Percentiles rank a stretch among this genome's conserved stretches.
phyloP scores from a whole-genome alignment of 2,113 vertebrate species.

The Hoplias malabaricus region DNA sequence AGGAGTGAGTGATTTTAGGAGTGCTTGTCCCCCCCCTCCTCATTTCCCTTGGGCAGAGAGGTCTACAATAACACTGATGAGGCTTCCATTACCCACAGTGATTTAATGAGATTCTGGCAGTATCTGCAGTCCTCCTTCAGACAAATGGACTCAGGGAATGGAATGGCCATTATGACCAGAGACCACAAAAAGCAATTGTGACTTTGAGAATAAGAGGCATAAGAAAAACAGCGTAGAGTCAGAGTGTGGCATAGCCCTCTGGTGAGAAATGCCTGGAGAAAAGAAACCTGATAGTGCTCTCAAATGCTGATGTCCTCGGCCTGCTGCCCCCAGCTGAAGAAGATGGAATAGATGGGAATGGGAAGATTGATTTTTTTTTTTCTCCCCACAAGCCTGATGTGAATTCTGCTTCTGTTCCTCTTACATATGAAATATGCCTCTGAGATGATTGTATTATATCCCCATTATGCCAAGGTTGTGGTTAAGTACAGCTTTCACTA shows the following conservation, averaged over 20 bases:
- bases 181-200: constrained; percentile 49
- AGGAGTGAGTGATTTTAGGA: constrained; percentile 31
- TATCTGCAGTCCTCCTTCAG: constrained; percentile 35
- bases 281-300: constrained; percentile 26
- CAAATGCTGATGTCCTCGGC: constrained; percentile 21
- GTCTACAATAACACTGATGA: constrained; percentile 50
- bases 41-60: constrained; percentile 29
- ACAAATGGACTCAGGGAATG: constrained; percentile 25
- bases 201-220: constrained; percentile 55
- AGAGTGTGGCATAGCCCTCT: constrained; percentile 32
- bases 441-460: neutral
- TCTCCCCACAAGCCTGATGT: neutral
- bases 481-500: neutral
- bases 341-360: constrained; percentile 64
- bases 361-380: constrained; percentile 64
- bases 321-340: constrained; percentile 68
- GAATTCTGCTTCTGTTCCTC: neutral
- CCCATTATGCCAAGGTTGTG: neutral
- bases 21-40: constrained; percentile 1
- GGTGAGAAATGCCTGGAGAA: constrained; percentile 35
- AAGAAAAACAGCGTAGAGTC: constrained; percentile 8
- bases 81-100: constrained; percentile 49
- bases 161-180: constrained; percentile 16
- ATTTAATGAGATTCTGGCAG: constrained; percentile 47
- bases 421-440: constrained; percentile 2